Evolutionary conservation across 2,113 vertebrate genomes (phyloP), one percentile per base, ranked within the genome.

Genomic region (Naja naja): DNA sequence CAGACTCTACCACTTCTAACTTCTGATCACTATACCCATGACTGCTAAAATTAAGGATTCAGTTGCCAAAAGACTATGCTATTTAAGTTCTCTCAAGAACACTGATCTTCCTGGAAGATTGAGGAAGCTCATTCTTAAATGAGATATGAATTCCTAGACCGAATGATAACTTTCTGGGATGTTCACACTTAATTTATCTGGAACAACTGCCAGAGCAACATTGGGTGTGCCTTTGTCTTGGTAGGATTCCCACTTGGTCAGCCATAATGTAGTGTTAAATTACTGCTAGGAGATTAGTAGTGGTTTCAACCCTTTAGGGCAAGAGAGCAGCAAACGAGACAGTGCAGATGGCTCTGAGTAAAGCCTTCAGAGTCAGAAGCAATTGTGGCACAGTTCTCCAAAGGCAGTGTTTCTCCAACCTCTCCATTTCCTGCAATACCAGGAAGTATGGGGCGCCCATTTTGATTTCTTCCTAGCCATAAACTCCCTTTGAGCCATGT

Each of bases 251-350:
- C 18, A 89, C 58, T 11, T 89, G 91, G 69, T 88, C 58, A 53
- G 11, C 20, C 87, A 55, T 55, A 89, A 43, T 56, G 54, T 60
- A 56, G 47, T 47, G 10, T 47, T 89, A 89, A 81, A 85, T 89
- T 89, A 85, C 91, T 89, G 27, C 52, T 56, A 11, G 52, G 81
- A 85, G 60, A 92, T 89, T 92, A 92, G 64, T 20, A 55, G 87
- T 92, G 81, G 91, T 92, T 92, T 89, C 91, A 89, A 64, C 49
- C 87, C 87, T 56, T 54, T 74, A 56, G 91, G 87, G 64, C 74
- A 22, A 55, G 47, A 39, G 3, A 88, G 86, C 56, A 92, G 22
- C 53, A 30, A 88, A 54, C 49, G 34, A 69, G n/a, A 39, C 55
- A 88, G 30, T 22, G 23, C n/a, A 92, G 30, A 60, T 64, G 81